Percentiles rank a stretch among this genome's conserved stretches.
These are phyloP conservation scores for Graptemys geographica DNA, from an alignment of 2,797 vertebrate species.

Conservation along the genomic window DNA sequence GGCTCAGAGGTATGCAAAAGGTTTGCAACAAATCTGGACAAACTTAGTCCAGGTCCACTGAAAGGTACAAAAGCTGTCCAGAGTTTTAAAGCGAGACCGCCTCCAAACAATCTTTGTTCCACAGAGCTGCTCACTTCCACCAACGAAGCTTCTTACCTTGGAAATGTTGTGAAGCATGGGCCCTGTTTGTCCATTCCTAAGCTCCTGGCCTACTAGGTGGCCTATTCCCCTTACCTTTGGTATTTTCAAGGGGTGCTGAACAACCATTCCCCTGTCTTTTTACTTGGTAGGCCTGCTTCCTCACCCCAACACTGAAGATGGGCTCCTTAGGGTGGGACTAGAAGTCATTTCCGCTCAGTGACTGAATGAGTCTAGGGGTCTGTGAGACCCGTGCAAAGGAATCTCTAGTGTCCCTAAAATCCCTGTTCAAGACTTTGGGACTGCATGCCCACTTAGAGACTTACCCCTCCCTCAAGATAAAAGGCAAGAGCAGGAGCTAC, in stretches of 20 bases:
- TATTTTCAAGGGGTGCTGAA: background rate
- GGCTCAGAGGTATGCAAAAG: background rate
- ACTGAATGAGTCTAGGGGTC: rapidly evolving
- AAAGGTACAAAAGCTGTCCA: background rate
- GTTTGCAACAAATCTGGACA: background rate
- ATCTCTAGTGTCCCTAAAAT: background rate
- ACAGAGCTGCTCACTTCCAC: background rate
- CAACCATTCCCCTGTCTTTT: background rate
- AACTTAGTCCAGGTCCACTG: background rate
- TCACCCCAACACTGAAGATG: rapidly evolving
- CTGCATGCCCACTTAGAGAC: background rate
- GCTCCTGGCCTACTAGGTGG: background rate
- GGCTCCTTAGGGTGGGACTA: background rate
- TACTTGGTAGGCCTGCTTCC: background rate
- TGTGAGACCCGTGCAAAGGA: background rate
- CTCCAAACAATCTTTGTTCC: background rate
- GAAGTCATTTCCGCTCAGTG: background rate
- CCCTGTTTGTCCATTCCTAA: background rate
- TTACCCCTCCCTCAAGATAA: background rate
- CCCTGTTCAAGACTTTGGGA: background rate
- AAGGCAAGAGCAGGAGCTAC: background rate
- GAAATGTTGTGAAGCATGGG: background rate
- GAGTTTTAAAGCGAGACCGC: background rate
- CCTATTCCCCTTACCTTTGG: background rate
- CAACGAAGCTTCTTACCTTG: background rate